Evolutionary conservation across 2,797 vertebrate species (phyloP).

Genomic region (Micrastur ruficollis): DNA sequence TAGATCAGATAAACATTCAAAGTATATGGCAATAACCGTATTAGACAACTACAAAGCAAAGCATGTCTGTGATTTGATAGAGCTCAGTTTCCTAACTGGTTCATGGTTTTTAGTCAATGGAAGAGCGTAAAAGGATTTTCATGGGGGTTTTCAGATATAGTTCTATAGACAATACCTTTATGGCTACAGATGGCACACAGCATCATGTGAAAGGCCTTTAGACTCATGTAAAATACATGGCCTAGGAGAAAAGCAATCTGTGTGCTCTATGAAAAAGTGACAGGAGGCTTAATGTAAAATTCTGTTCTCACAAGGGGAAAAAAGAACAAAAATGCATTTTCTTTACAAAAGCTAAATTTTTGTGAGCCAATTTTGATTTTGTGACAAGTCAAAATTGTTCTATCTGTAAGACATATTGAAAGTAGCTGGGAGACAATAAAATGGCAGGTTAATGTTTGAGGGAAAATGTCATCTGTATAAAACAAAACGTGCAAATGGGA

Average conservation of each 20-base stretch:
- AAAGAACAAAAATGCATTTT: neutral
- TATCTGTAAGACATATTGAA: neutral
- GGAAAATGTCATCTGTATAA: constrained; percentile 65
- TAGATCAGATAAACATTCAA: neutral
- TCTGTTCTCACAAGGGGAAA: neutral
- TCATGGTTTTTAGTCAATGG: neutral
- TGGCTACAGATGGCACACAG: neutral
- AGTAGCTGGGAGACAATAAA: constrained; percentile 37
- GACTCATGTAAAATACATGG: neutral
- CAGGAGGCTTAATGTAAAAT: neutral
- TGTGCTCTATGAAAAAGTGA: neutral
- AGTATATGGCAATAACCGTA: neutral
- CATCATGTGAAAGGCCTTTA: neutral
- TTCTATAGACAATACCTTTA: neutral
- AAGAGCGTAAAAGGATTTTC: neutral
- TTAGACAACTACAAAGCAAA: neutral
- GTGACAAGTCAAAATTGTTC: constrained; percentile 19
- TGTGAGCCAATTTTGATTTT: neutral
- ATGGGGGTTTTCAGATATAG: neutral
- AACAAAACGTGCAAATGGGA: constrained; percentile 42
- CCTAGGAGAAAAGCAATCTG: neutral
- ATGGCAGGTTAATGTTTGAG: constrained; percentile 55
- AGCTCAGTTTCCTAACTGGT: neutral
- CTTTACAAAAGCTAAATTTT: neutral
- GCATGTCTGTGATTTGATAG: neutral